Base-by-base conservation (phyloP, 2,797 vertebrate species). In the Lacerta bilineata region DNA sequence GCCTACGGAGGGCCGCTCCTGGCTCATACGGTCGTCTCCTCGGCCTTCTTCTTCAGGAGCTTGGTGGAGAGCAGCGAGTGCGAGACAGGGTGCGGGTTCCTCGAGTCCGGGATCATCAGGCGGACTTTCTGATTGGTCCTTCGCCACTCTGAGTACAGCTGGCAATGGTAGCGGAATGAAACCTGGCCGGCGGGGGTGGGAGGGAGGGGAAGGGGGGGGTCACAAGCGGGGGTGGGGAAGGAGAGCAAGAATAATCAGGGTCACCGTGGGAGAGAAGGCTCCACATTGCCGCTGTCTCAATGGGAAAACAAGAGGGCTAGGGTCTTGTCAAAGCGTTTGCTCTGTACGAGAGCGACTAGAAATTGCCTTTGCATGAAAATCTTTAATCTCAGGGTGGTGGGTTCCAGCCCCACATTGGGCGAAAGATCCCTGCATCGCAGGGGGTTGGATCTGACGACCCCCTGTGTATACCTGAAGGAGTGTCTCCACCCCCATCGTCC, bases 131-230 rank as follows among this genome's bases (percentile, higher is more conserved):
- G 98, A 95, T 99, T 98, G 91, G 98, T 99, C 97, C 98, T 97
- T 89, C 98, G 97, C 98, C 98, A 99, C 96, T 99, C 98, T 0
- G 98, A 98, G 96, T 99, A 99, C 71, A 99, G 96, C 97, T 99
- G 98, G 97, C 98, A 99, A 95, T 99, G 98, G 97, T 99, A 99
- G 93, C 98, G 98, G 97, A 99, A 99, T 68, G 98, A 99, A 6
- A 99, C 98, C 98, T 97, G 95, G 5, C 39, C 29, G 9, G 46
- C 17, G n/a, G 33, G 33, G 33, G 33, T n/a, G 33, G 33, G 43
- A 10, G 41, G 59, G 71, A 1, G 1, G 33, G 33, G 33, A 33
- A 33, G 33, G 41, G 0, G 0, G 5, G 11, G 77, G 77, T 91
- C 84, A 92, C 61, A 33, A 2, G 0, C 3, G n/a, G n/a, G 29